Evolutionary conservation across 2,113 vertebrate genomes (phyloP).

Genomic region (Leiothrix lutea): DNA sequence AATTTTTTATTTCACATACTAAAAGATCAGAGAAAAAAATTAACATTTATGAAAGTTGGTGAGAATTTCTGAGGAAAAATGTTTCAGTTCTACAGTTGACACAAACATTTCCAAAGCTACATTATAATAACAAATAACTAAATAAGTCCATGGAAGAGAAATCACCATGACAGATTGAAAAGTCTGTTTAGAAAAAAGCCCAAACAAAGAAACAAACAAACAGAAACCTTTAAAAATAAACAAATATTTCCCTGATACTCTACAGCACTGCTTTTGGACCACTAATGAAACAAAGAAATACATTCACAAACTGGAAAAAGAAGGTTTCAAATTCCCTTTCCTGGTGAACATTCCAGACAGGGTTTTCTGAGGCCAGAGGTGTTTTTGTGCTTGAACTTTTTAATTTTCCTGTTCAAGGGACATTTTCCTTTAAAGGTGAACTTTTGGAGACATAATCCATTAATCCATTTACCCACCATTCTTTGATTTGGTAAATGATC

Average conservation of each 20-base stretch:
- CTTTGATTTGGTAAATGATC: neutral
- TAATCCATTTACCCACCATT: neutral
- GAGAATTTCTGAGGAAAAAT: neutral
- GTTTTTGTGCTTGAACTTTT: neutral
- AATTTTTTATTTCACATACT: neutral
- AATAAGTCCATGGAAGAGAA: neutral
- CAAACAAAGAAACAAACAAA: too few species aligned
- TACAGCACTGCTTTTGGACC: neutral
- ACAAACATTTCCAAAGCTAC: neutral
- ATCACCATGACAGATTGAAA: neutral
- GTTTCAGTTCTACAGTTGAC: neutral
- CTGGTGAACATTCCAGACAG: neutral
- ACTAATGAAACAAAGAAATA: neutral
- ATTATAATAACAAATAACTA: neutral
- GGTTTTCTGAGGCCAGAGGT: neutral
- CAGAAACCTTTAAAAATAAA: neutral
- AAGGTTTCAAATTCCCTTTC: neutral
- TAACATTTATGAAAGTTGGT: neutral
- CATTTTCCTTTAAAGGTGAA: neutral
- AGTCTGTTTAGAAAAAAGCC: neutral
- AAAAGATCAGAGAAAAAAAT: neutral
- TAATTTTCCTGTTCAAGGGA: neutral
- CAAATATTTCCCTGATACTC: neutral
- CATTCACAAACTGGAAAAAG: neutral
- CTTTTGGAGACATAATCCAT: neutral